Base-by-base conservation (phyloP, 2,888 invertebrate species). In the Plebejus anna region DNA sequence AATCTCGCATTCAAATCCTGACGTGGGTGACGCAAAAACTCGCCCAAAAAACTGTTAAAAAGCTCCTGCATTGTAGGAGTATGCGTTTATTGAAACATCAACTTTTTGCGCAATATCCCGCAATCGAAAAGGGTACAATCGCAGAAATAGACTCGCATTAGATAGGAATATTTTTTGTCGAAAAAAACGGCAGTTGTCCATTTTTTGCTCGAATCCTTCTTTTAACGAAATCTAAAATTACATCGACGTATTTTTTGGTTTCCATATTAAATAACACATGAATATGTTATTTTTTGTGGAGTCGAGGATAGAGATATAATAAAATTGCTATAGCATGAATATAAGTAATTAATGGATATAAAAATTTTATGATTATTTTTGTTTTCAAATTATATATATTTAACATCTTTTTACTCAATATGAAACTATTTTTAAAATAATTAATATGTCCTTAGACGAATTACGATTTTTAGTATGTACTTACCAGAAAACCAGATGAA, bases 71-170 rank as follows among this genome's bases (percentile, higher is more conserved):
- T 82, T 82, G 81, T 83, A 79, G 78, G 78, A 80, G 80, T 80
- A 79, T 77, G 78, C 79, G 81, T 83, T 83, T 86, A 90, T 90
- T 89, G 88, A 89, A 86, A 85, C 86, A 87, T 89, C 88, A 85
- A 82, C 81, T 83, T 85, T 86, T 83, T 83, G 76, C 72, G 71
- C 57, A 76, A 72, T 71, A 59, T 71, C 71, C 71, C 71, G 59
- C 70, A 55, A 59, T 76, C 55, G 51, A 76, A 83, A 86, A 85
- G 90, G 89, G 86, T 87, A 83, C 84, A 84, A 79, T 83, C 82
- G 82, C 81, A 85, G 85, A 84, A 84, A 81, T 78, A 77, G 77
- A 75, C 79, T 78, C 78, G 81, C 75, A 76, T 78, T 80, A 81
- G 78, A 80, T 79, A 78, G 77, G 79, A 80, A 80, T 79, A 77